phyloP scores from a whole-genome alignment of 2,888 invertebrate genomes.

The Hypolimnas misippus region DNA sequence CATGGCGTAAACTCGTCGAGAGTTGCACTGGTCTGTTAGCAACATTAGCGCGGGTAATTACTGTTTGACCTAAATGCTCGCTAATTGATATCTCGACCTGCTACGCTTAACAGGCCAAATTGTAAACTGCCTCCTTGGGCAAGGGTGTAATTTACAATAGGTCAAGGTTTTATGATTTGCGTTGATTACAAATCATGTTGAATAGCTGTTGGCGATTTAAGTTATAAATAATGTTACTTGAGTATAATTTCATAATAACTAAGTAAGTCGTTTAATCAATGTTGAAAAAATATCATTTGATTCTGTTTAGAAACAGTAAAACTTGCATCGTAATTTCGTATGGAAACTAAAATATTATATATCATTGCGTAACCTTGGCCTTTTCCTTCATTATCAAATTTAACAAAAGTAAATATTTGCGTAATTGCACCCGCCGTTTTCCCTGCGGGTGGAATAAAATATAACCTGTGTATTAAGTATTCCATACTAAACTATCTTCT shows the following conservation, averaged over 20 bases:
- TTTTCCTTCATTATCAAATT: too few species aligned
- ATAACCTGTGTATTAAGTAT: too few species aligned
- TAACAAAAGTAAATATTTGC: too few species aligned
- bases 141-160: slow-evolving; percentile 32
- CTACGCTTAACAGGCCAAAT: slow-evolving; percentile 32
- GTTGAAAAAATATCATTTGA: too few species aligned
- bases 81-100: slow-evolving; percentile 49
- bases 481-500: too few species aligned
- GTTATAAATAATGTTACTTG: background rate
- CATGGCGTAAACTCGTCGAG: slow-evolving; percentile 40
- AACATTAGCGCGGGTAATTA: slow-evolving; percentile 70
- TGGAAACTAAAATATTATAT: too few species aligned
- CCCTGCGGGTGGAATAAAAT: too few species aligned
- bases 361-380: too few species aligned
- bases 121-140: slow-evolving; percentile 33
- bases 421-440: too few species aligned
- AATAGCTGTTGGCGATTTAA: background rate
- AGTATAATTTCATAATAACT: background rate
- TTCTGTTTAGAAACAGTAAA: too few species aligned
- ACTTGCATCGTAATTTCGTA: too few species aligned
- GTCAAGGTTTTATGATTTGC: slow-evolving; percentile 35
- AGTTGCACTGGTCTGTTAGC: slow-evolving; percentile 47
- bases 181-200: background rate
- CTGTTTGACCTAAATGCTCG: slow-evolving; percentile 66
- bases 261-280: too few species aligned